Conservation (phyloP, 2,888 invertebrate genomes). For the Drosophila anomelani region DNA sequence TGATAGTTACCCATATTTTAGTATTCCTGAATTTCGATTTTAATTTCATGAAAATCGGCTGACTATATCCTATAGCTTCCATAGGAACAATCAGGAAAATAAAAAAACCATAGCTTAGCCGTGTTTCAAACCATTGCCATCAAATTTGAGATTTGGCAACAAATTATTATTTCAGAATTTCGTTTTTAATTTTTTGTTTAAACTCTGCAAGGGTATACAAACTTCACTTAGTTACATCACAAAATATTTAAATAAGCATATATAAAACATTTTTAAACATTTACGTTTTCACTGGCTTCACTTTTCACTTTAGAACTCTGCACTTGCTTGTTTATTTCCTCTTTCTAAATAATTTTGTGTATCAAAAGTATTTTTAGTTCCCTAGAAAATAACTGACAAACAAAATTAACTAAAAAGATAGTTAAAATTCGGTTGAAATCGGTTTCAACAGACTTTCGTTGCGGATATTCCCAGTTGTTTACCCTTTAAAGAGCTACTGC, state of each 20-base stretch:
- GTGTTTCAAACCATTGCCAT: too few species aligned
- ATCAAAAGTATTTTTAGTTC: background rate
- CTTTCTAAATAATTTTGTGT: background rate
- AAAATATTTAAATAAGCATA: background rate
- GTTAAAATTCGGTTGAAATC: conserved; percentile 22
- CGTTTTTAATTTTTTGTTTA: too few species aligned
- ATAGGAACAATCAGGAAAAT: too few species aligned
- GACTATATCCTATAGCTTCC: too few species aligned
- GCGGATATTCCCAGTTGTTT: conserved; percentile 13
- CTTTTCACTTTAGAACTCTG: background rate
- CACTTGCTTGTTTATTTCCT: background rate
- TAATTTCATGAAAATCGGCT: too few species aligned
- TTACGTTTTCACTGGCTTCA: background rate
- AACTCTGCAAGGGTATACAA: too few species aligned
- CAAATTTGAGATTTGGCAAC: too few species aligned
- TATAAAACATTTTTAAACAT: background rate
- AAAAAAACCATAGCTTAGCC: too few species aligned
- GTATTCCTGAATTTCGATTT: too few species aligned
- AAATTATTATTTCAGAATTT: too few species aligned
- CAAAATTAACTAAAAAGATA: background rate
- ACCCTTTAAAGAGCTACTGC: conserved; percentile 6
- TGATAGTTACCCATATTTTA: too few species aligned
- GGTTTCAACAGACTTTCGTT: conserved; percentile 13
- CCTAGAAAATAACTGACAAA: background rate
- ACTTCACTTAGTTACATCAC: background rate